Conservation (phyloP, 2,888 invertebrate species). For the Ornithoptera alexandrae region DNA sequence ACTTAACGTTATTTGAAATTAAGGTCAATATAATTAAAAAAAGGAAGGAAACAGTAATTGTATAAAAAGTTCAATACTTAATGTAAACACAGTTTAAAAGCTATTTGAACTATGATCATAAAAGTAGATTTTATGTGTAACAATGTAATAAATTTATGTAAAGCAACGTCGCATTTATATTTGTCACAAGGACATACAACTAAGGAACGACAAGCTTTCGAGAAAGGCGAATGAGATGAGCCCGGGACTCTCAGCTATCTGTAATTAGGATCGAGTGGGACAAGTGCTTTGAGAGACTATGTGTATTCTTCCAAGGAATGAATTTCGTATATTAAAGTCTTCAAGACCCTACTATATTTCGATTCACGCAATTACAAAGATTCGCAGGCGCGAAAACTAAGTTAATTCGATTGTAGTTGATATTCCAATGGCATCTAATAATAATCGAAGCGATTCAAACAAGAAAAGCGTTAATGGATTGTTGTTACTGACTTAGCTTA, state of each 20-base stretch:
- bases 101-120: constrained; percentile 2
- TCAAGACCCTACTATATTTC: constrained; percentile 17
- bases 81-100: too few relatives aligned
- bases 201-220: constrained; percentile 38
- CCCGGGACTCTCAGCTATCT: constrained; percentile 57
- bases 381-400: not conserved
- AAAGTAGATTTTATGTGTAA: not conserved
- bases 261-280: constrained; percentile 72
- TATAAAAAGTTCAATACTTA: too few relatives aligned
- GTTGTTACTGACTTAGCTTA: constrained; percentile 78
- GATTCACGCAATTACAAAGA: constrained; percentile 14
- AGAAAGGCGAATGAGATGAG: constrained; percentile 59
- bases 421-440: constrained; percentile 5
- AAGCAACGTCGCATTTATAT: constrained; percentile 23
- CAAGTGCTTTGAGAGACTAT: constrained; percentile 57
- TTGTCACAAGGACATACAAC: constrained; percentile 36
- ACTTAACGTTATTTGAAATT: too few relatives aligned
- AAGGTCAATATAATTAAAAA: too few relatives aligned
- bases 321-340: constrained; percentile 18
- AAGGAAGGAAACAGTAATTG: too few relatives aligned
- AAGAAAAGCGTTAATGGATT: constrained; percentile 61
- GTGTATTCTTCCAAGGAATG: constrained; percentile 41
- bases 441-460: constrained; percentile 33
- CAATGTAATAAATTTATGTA: constrained; percentile 3
- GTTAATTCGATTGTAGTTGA: constrained; percentile 5